Conservation (phyloP, 2,113 vertebrate genomes). For the Sylvicapra grimmia region DNA sequence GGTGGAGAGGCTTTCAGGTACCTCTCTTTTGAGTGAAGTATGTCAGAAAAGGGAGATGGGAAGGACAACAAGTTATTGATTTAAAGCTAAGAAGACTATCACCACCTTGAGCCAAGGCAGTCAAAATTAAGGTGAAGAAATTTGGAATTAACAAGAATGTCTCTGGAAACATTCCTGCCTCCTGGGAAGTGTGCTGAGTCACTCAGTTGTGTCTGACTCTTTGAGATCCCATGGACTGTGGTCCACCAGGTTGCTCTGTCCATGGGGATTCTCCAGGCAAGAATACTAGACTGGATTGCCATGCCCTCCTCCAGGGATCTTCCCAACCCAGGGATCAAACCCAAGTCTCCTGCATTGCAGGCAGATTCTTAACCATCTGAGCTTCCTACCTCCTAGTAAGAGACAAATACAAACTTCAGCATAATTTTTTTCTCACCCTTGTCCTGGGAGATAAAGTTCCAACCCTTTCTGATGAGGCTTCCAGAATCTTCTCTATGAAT, state of each 20-base stretch:
- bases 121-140: constrained; percentile 53
- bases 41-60: neutral
- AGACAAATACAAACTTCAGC: constrained; percentile 37
- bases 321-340: neutral
- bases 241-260: neutral
- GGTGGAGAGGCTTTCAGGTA: constrained; percentile 52
- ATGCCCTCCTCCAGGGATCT: neutral
- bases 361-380: neutral
- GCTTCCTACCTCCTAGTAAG: constrained; percentile 32
- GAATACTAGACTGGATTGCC: neutral
- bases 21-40: constrained; percentile 68
- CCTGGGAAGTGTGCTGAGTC: neutral
- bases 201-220: neutral
- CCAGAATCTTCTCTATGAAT: constrained; percentile 22
- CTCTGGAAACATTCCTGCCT: constrained; percentile 56
- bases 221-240: neutral
- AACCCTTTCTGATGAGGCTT: constrained; percentile 1
- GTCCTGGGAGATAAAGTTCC: neutral
- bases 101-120: neutral
- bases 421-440: neutral
- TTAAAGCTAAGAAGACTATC: constrained; percentile 60
- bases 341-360: neutral
- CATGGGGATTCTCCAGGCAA: neutral
- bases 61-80: constrained; percentile 61
- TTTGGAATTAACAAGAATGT: constrained; percentile 54